Evolutionary conservation across 2,113 vertebrate species (phyloP), one percentile per base, ranked within the genome.

Genomic region (Phoxinus phoxinus): DNA sequence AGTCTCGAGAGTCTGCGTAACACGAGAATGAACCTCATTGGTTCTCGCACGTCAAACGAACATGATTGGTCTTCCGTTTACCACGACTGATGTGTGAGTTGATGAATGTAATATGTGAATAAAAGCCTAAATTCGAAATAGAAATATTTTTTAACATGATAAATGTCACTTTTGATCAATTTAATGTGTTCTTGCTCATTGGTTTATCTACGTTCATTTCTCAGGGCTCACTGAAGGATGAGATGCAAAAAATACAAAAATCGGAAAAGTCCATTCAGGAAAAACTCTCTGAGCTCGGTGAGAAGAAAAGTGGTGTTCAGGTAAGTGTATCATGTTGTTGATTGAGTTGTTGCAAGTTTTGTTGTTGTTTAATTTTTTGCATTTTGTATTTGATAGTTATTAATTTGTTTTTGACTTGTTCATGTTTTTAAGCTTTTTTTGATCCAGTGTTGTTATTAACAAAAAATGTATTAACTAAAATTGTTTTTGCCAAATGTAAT

Each of bases 191-290:
- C 21, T n/a, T 72, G 27, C 58, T 46, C 21, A 11, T 5, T 75
- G 58, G 6, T 30, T 32, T 53, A 21, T 61, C 23, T n/a, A 1
- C n/a, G n/a, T 6, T 74, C 56, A 17, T 81, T 27, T 80, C n/a
- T 46, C 77, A 95, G 94, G 90, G 84, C 3, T 92, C 88, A 58
- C 85, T 95, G 56, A 95, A 93, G 80, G 89, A 90, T 0, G 91
- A 94, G 46, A 93, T 95, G 84, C 92, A 90, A 51, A 93, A 93
- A 51, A 90, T 94, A 41, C 93, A 94, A 86, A 86, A 72, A 23
- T 58, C 89, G 0, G 93, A 94, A 86, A 58, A 90, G 9, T 69
- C 86, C 41, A 88, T 94, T 77, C 87, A 86, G 61, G 85, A 71
- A 87, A 88, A 53, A 79, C 51, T 92, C 48, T 58, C 84, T 61